Conservation (phyloP, 2,888 invertebrate genomes). For the Agrochola litura region DNA sequence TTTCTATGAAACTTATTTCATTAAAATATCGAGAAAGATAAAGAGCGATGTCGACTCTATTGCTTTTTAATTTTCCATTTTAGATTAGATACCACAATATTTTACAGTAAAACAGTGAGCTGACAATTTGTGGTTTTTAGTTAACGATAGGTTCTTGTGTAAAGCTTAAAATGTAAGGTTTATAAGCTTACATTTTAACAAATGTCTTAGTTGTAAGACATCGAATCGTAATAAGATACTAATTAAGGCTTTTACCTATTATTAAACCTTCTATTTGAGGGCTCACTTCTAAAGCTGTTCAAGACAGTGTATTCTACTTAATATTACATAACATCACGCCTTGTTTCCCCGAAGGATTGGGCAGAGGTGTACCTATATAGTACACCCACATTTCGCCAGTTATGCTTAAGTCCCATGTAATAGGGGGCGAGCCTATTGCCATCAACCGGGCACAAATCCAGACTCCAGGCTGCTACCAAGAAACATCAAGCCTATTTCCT, state of each 20-base stretch:
- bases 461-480: no score
- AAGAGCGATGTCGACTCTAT: slow-evolving; percentile 32
- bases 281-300: neutral
- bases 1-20: no score
- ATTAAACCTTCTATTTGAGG: neutral
- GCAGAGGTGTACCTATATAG: no score
- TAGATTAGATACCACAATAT: slow-evolving; percentile 50
- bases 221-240: neutral
- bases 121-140: slow-evolving; percentile 41
- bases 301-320: no score
- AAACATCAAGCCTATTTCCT: neutral
- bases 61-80: slow-evolving; percentile 40
- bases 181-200: slow-evolving; percentile 12
- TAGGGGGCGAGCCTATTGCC: no score
- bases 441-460: no score
- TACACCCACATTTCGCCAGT: no score
- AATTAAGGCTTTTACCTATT: no score
- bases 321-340: no score
- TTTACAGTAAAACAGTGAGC: slow-evolving; percentile 43
- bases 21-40: neutral
- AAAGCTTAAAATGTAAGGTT: slow-evolving; percentile 18
- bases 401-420: no score
- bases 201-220: slow-evolving; percentile 6
- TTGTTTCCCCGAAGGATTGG: no score
- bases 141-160: slow-evolving; percentile 27